Evolutionary conservation across 2,888 invertebrate genomes (phyloP).

Genomic region (Aspidapion aeneum): DNA sequence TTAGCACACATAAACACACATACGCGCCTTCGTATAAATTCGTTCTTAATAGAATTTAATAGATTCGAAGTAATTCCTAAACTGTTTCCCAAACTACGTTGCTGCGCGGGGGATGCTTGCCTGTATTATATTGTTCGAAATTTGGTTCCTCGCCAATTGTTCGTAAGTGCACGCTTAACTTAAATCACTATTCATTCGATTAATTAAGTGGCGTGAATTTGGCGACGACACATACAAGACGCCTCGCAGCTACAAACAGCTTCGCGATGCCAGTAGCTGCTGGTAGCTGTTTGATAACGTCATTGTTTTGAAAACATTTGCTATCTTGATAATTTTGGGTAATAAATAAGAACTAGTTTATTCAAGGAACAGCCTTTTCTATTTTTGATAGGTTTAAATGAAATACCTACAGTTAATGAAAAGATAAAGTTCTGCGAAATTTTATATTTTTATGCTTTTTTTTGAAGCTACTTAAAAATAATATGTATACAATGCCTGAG

Average conservation of each 20-base stretch:
- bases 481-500: too few species aligned
- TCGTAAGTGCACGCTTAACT: conserved; percentile 45
- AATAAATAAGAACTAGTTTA: too few species aligned
- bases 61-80: conserved; percentile 45
- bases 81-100: conserved; percentile 42
- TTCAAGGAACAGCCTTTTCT: too few species aligned
- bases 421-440: too few species aligned
- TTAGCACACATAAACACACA: conserved; percentile 11
- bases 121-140: conserved; percentile 45
- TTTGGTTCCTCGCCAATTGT: conserved; percentile 48
- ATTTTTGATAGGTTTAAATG: too few species aligned
- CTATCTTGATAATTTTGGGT: background rate
- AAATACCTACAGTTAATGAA: too few species aligned
- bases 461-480: too few species aligned
- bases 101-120: too few species aligned
- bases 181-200: conserved; percentile 47
- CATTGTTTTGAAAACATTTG: background rate
- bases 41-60: conserved; percentile 47
- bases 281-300: background rate
- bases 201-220: conserved; percentile 35
- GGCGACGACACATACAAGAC: background rate
- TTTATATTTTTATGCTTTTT: too few species aligned
- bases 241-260: too few species aligned
- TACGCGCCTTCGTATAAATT: conserved; percentile 42
- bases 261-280: background rate